Base-by-base conservation (phyloP, 2,888 invertebrate species). In the Mechanitis mazaeus region DNA sequence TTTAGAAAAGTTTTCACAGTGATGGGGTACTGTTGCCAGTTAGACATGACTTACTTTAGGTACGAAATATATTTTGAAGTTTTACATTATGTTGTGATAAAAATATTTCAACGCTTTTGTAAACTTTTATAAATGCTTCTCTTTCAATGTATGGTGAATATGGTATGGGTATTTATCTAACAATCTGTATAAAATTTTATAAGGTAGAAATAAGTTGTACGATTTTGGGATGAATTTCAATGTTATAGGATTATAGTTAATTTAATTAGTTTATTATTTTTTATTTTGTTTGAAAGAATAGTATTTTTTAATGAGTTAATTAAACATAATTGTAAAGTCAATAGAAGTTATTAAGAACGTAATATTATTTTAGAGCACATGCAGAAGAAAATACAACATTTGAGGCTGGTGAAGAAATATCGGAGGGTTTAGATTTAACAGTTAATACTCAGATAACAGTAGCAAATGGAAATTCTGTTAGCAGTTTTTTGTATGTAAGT, bases 21-120 rank as follows among this genome's bases (percentile, higher is more conserved):
- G 3, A 63, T 67, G 2, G 86, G 86, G 0, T 75, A 81, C 63
- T 88, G 89, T 69, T 88, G 89, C 59, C 83, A 82, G 54, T 88
- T 88, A 31, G 87, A 88, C 58, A 71, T 84, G 12, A 63, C 72
- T 0, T 80, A 82, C 66, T 87, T 88, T 63, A 81, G 72, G 87
- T 85, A 68, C 69, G 69, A 62, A 35, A 6, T 12, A 53, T 31
- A 11, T 42, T 42, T 9, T 42, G 42, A 9, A 42, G 9, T 1
- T 9, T 35, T 12, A 53, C n/a, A 11, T 42, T 5, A 9, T 9
- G 9, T 3, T 9, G 11, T 7, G 3, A 42, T 9, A 9, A 42
- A 42, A 42, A 7, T 42, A 42, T 42, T 38, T 38, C 38, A 38
- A 20, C 20, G 20, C 20, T 20, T 20, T 20, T 20, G 20, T 20